These are phyloP conservation scores for Promerops cafer DNA, from an alignment of 2,113 vertebrate species.

Conservation along the genomic window DNA sequence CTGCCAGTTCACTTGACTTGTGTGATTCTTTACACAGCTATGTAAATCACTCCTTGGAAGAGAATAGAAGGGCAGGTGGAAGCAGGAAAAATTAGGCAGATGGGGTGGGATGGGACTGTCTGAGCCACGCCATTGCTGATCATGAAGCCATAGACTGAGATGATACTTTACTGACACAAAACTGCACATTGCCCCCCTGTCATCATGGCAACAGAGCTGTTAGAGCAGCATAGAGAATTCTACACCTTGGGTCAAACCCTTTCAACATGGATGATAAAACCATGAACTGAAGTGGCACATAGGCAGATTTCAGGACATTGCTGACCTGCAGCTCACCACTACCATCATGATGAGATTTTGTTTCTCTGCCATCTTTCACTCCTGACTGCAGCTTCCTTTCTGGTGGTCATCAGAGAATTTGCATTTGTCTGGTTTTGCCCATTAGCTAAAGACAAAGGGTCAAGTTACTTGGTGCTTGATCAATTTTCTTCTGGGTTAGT, in stretches of 20 bases:
- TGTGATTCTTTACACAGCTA: not conserved
- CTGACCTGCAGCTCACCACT: not conserved
- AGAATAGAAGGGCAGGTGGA: not conserved
- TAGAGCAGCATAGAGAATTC: not conserved
- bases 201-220: not conserved
- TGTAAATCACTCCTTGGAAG: not conserved
- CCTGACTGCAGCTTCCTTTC: not conserved
- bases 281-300: not conserved
- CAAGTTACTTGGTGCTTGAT: not conserved
- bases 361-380: not conserved
- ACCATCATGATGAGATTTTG: not conserved
- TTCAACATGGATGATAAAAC: not conserved
- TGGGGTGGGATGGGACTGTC: not conserved
- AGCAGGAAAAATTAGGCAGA: not conserved
- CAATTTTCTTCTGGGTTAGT: not conserved
- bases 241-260: not conserved
- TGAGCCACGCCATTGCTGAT: accelerated
- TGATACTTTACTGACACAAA: not conserved
- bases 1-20: not conserved
- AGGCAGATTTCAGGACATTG: not conserved
- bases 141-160: not conserved
- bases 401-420: not conserved
- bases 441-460: not conserved
- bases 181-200: accelerated
- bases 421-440: not conserved